Evolutionary conservation across 2,113 vertebrate genomes (phyloP).

Genomic region (Poeciliopsis turrubarensis): DNA sequence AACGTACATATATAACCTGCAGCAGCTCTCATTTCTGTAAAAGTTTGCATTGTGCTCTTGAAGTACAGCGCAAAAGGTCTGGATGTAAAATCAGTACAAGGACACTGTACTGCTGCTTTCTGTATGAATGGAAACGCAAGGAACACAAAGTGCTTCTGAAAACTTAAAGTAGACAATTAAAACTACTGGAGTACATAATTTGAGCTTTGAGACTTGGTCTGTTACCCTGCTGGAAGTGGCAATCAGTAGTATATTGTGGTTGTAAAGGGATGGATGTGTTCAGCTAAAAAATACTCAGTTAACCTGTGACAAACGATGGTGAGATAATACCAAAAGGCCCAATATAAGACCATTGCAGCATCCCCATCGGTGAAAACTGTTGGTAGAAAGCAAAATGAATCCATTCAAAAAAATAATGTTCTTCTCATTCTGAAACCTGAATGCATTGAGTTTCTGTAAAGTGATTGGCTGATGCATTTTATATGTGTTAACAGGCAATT

Average conservation of each 20-base stretch:
- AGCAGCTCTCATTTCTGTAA: slow-evolving; percentile 10
- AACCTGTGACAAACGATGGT: not conserved
- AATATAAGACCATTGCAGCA: not conserved
- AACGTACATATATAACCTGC: too few species aligned
- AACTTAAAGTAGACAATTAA: slow-evolving; percentile 12
- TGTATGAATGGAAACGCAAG: not conserved
- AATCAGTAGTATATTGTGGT: not conserved
- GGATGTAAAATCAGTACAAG: slow-evolving; percentile 8
- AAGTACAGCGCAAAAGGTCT: not conserved
- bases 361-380: too few species aligned
- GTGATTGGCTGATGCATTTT: too few species aligned
- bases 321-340: not conserved
- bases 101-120: slow-evolving; percentile 10
- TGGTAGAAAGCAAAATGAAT: too few species aligned
- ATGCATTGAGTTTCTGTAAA: too few species aligned
- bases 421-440: too few species aligned
- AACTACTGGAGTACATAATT: not conserved
- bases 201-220: not conserved
- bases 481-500: too few species aligned
- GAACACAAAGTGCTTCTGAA: slow-evolving; percentile 3
- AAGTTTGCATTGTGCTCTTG: slow-evolving; percentile 1
- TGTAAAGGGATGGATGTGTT: not conserved
- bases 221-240: not conserved
- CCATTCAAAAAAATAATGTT: too few species aligned
- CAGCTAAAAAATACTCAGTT: not conserved